phyloP scores from a whole-genome alignment of 1,140 invertebrate genomes.

The Chymomyza costata region DNA sequence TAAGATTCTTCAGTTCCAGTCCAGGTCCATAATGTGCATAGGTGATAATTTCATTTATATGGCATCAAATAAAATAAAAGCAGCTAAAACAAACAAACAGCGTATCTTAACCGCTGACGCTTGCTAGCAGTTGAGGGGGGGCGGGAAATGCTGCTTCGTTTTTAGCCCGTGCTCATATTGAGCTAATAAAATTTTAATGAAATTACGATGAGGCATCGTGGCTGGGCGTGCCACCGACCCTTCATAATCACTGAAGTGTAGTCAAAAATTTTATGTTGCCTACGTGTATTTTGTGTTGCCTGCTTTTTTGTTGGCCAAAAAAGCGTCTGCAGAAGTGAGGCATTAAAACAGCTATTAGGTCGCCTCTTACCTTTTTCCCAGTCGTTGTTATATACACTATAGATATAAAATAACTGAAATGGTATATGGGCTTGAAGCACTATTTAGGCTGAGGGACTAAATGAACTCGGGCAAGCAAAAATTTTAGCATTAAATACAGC shows the following conservation, averaged over 20 bases:
- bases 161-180: constrained; percentile 39
- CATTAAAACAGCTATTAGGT: constrained; percentile 68
- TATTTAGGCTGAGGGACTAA: too few relatives aligned
- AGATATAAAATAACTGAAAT: too few relatives aligned
- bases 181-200: constrained; percentile 73
- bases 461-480: too few relatives aligned
- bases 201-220: constrained; percentile 49
- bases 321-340: constrained; percentile 48
- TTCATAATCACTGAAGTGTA: constrained; percentile 48
- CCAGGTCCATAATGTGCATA: constrained; percentile 53
- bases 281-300: constrained; percentile 38
- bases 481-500: too few relatives aligned
- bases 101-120: too few relatives aligned
- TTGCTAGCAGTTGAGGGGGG: too few relatives aligned
- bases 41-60: constrained; percentile 69
- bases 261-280: constrained; percentile 51
- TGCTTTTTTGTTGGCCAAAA: background rate
- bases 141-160: too few relatives aligned
- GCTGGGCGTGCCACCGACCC: constrained; percentile 37
- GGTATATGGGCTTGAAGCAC: too few relatives aligned
- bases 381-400: constrained; percentile 8
- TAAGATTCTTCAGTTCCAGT: constrained; percentile 5
- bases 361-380: constrained; percentile 24
- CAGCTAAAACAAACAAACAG: background rate
- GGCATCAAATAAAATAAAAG: constrained; percentile 49